A percentile compares a stretch with the other conserved stretches of the same genome.
Conservation (phyloP, 2,113 vertebrate species). For the Nymphicus hollandicus region DNA sequence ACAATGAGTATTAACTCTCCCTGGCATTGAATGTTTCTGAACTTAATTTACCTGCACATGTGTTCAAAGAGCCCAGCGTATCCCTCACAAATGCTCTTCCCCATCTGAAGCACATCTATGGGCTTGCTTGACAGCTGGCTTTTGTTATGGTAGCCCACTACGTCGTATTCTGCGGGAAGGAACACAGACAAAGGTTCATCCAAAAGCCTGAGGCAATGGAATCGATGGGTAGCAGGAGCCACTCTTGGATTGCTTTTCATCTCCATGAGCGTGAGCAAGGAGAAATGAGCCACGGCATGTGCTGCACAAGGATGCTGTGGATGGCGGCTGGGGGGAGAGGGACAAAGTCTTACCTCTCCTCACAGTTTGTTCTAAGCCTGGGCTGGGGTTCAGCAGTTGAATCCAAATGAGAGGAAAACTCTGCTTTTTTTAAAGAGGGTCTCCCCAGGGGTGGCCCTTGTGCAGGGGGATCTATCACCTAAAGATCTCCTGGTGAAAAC, state of each 20-base stretch:
- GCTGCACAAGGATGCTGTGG: neutral
- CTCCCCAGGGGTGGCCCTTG: neutral
- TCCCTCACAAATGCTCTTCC: constrained; percentile 80
- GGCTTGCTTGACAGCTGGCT: constrained; percentile 59
- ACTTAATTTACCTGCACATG: constrained; percentile 81
- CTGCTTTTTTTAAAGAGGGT: neutral
- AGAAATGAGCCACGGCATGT: fast-evolving
- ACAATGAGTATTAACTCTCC: neutral
- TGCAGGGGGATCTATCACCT: neutral
- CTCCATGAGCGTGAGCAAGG: fast-evolving
- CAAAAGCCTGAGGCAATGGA: neutral
- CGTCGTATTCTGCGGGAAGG: constrained; percentile 74
- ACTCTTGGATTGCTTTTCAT: fast-evolving
- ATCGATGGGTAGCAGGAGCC: neutral
- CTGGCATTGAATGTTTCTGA: neutral
- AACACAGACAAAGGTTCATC: neutral
- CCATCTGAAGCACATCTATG: constrained; percentile 69
- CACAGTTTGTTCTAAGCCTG: neutral
- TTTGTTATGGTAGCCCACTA: constrained; percentile 74
- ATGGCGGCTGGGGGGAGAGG: neutral
- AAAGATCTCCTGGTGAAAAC: neutral
- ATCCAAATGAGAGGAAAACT: neutral
- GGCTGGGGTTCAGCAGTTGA: neutral
- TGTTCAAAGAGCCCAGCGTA: constrained; percentile 78
- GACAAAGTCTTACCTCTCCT: neutral